Evolutionary conservation across 2,888 invertebrate genomes (phyloP).

Genomic region (Ornithoptera priamus): DNA sequence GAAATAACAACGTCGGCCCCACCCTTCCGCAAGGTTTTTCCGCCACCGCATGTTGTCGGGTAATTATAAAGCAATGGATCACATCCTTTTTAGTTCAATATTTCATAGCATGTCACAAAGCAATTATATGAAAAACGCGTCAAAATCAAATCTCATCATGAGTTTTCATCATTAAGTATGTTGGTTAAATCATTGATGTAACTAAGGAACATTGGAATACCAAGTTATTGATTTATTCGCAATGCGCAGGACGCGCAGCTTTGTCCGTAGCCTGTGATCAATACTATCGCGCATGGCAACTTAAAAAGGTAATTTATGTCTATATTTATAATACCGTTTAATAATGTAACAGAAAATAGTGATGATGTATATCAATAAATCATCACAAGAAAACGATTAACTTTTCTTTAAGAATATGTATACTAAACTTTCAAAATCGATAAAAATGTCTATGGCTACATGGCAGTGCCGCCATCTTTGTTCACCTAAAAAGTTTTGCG

Average conservation of each 20-base stretch:
- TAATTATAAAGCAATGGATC: no score
- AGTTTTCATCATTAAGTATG: background rate
- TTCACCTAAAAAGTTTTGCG: background rate
- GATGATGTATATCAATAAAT: background rate
- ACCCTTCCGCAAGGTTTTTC: no score
- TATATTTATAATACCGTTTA: background rate
- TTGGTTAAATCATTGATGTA: background rate
- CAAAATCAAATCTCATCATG: no score
- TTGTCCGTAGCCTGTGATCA: background rate
- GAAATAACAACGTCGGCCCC: no score
- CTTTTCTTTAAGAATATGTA: background rate
- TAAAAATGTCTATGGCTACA: background rate
- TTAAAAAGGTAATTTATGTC: background rate
- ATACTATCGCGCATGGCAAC: slow-evolving; percentile 7
- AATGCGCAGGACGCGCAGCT: slow-evolving; percentile 12
- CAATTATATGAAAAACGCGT: no score
- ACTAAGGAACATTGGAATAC: background rate
- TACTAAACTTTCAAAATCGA: background rate
- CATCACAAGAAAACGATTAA: background rate
- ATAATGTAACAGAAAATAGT: background rate
- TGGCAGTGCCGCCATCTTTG: background rate
- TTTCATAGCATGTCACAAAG: no score
- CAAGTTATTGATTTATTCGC: slow-evolving; percentile 16
- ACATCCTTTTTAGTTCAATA: no score
- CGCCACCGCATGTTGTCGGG: no score